A percentile compares a stretch with the other conserved stretches of the same genome.
Evolutionary conservation across 2,113 vertebrate genomes (phyloP).

Genomic region (Crotophaga sulcirostris): DNA sequence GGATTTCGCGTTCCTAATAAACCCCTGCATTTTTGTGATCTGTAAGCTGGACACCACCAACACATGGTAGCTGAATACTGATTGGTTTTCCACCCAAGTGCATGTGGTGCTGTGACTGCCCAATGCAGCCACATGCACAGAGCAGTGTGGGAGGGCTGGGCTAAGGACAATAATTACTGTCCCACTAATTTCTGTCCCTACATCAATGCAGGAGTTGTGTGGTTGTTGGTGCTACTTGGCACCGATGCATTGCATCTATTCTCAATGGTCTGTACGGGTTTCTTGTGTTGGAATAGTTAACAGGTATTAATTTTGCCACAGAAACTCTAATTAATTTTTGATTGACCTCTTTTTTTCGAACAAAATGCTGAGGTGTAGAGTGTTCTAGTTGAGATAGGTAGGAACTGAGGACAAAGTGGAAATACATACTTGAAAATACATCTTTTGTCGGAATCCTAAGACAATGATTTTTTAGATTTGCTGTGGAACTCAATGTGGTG

Average conservation of each 20-base stretch:
- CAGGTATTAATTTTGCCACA: not conserved
- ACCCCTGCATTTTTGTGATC: not conserved
- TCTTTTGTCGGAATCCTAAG: not conserved
- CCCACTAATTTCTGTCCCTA: not conserved
- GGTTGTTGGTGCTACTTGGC: not conserved
- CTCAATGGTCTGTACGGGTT: not conserved
- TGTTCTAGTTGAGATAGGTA: not conserved
- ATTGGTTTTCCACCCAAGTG: not conserved
- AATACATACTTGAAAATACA: not conserved
- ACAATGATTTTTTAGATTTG: not conserved
- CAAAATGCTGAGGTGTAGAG: not conserved
- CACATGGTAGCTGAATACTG: not conserved
- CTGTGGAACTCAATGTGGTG: not conserved
- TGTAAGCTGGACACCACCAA: not conserved
- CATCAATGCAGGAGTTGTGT: not conserved
- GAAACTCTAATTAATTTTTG: not conserved
- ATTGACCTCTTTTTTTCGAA: not conserved
- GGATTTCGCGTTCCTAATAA: not conserved
- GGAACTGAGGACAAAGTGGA: not conserved
- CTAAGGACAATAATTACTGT: no score
- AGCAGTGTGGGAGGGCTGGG: not conserved
- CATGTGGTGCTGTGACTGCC: accelerated
- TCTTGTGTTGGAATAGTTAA: not conserved
- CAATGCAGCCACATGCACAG: not conserved
- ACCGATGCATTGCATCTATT: not conserved